These are phyloP conservation scores for Xestia xanthographa DNA, from an alignment of 2,888 invertebrate species.

Conservation along the genomic window DNA sequence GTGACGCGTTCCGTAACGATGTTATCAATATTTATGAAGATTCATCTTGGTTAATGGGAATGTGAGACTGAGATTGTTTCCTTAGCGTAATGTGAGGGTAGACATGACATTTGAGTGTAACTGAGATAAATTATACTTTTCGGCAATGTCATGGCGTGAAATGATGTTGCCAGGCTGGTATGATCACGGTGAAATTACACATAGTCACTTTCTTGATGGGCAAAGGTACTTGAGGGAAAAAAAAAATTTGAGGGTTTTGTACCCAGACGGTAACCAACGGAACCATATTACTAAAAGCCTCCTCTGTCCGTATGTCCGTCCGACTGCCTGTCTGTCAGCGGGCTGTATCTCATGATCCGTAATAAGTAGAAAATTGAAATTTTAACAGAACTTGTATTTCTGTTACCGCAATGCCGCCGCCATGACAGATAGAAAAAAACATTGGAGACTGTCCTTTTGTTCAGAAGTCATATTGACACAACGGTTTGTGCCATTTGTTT, in stretches of 20 bases:
- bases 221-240: background rate
- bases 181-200: background rate
- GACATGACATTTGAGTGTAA: slow-evolving; percentile 24
- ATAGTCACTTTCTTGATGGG: background rate
- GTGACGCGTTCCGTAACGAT: slow-evolving; percentile 13
- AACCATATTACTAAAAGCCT: too few species aligned
- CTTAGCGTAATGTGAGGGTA: slow-evolving; percentile 12
- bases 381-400: too few species aligned
- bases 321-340: too few species aligned
- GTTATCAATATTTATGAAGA: slow-evolving; percentile 55
- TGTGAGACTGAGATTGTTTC: slow-evolving; percentile 35
- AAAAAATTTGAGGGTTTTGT: too few species aligned
- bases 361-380: too few species aligned
- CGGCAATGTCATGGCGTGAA: background rate
- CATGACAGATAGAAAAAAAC: too few species aligned
- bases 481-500: background rate
- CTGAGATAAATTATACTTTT: slow-evolving; percentile 26
- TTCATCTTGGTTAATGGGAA: slow-evolving; percentile 42
- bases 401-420: too few species aligned
- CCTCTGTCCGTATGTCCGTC: too few species aligned
- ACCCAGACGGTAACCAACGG: too few species aligned
- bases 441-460: background rate
- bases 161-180: background rate
- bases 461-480: too few species aligned
- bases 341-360: too few species aligned